Evolutionary conservation across 2,888 invertebrate species (phyloP).

Genomic region (Dichetophora obliterata): DNA sequence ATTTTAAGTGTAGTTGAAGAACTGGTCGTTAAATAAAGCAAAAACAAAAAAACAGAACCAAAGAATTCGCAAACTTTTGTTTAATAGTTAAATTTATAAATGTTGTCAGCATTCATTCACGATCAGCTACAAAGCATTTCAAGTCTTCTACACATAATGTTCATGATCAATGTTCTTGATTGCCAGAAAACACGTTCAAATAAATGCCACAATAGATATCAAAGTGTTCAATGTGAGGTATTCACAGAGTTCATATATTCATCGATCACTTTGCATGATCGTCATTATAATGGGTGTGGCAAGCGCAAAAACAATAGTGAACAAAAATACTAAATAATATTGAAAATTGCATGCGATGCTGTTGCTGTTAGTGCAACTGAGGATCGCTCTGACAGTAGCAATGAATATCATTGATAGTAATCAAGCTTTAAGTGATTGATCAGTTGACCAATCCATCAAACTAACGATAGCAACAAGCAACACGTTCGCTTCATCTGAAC

Average conservation of each 20-base stretch:
- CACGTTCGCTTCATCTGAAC: background rate
- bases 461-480: background rate
- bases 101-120: no score
- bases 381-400: background rate
- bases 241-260: background rate
- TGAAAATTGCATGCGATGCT: constrained; percentile 12
- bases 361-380: constrained; percentile 7
- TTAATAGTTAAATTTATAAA: no score
- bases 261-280: constrained; percentile 13
- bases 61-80: no score
- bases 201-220: background rate
- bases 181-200: background rate
- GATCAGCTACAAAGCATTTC: no score
- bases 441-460: background rate
- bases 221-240: background rate
- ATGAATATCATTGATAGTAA: background rate
- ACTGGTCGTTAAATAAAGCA: no score
- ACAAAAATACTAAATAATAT: constrained; percentile 10
- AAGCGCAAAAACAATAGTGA: constrained; percentile 2
- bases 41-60: no score
- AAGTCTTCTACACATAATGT: background rate
- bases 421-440: constrained; percentile 4
- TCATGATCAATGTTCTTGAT: constrained; percentile 10
- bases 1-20: no score
- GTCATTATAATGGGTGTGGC: background rate